Evolutionary conservation across 1,140 invertebrate species (phyloP).

Genomic region (Drosophila biarmipes): DNA sequence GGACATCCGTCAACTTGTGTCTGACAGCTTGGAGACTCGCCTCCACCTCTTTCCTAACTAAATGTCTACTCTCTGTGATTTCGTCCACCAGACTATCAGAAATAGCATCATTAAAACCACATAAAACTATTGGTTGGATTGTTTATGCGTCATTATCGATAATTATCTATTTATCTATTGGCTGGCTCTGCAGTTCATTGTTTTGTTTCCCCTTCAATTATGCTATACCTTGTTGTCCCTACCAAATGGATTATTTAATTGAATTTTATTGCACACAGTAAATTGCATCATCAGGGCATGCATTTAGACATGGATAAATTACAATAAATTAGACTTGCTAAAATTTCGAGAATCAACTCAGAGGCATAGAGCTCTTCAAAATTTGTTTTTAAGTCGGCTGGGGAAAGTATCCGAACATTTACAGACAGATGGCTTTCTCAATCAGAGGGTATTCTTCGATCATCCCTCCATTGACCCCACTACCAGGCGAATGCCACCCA

Average conservation of each 20-base stretch:
- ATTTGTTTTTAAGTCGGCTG: no score
- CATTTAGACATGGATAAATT: no score
- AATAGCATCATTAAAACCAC: conserved; percentile 60
- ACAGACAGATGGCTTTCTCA: background rate
- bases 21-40: conserved; percentile 29
- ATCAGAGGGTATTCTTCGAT: conserved; percentile 3
- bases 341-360: no score
- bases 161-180: conserved; percentile 62
- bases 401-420: background rate
- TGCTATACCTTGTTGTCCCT: background rate
- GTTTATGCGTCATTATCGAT: conserved; percentile 69
- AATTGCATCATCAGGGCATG: background rate
- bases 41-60: no score
- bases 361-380: no score
- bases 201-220: background rate
- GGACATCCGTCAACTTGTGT: conserved; percentile 55
- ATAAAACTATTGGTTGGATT: conserved; percentile 51
- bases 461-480: conserved; percentile 24
- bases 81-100: conserved; percentile 41
- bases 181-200: background rate
- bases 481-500: conserved; percentile 18
- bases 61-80: conserved; percentile 10
- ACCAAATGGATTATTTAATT: conserved; percentile 13
- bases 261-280: conserved; percentile 3
- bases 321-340: no score